These are phyloP conservation scores for Chloropsis cyanopogon DNA, from an alignment of 2,113 vertebrate genomes.

Conservation along the genomic window DNA sequence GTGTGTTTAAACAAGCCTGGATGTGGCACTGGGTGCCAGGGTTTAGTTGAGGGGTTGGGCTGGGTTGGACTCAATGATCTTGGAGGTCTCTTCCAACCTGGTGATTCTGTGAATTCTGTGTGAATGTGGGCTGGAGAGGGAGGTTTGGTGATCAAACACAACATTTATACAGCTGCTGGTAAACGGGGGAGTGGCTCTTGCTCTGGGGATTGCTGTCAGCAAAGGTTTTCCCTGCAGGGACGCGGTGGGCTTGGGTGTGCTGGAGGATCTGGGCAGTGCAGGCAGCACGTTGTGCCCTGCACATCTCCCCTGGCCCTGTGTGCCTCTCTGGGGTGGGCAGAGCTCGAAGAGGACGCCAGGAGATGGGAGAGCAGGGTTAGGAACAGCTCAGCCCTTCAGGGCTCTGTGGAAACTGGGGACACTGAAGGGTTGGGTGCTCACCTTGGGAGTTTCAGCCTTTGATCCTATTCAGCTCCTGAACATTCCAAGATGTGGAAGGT, in stretches of 20 bases:
- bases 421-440: not conserved
- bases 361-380: not conserved
- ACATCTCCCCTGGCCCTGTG: not conserved
- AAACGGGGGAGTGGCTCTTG: not conserved
- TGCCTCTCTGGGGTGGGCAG: not conserved
- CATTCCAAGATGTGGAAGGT: rapidly evolving
- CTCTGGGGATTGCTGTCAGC: not conserved
- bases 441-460: not conserved
- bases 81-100: too few species aligned
- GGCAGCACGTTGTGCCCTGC: not conserved
- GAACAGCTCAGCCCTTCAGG: not conserved
- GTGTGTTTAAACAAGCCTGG: too few species aligned
- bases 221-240: not conserved
- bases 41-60: too few species aligned
- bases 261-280: not conserved
- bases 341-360: too few species aligned
- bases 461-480: not conserved
- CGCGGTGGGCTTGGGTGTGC: rapidly evolving
- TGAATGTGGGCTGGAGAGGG: not conserved
- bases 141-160: not conserved
- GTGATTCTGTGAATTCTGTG: too few species aligned
- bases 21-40: too few species aligned
- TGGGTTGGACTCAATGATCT: too few species aligned
- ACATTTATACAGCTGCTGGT: not conserved
- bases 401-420: not conserved